These are phyloP conservation scores for Sebastes schlegelii DNA, from an alignment of 2,113 vertebrate species.

Conservation along the genomic window DNA sequence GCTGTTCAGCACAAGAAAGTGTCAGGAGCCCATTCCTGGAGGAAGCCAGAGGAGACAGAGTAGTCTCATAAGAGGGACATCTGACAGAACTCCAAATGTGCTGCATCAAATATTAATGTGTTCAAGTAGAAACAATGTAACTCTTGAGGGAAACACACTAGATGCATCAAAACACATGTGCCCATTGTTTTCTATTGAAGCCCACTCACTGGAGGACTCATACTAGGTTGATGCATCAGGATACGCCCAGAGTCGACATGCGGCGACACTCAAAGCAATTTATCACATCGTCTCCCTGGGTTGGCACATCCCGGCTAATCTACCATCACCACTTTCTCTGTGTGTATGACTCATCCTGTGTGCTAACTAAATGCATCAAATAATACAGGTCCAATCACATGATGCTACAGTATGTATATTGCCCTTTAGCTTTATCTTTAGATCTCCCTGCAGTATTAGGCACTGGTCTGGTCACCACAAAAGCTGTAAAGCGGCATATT, in stretches of 20 bases:
- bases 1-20: background rate
- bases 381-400: background rate
- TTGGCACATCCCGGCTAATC: background rate
- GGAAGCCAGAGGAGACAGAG: background rate
- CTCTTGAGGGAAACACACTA: conserved; percentile 11
- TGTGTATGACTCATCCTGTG: background rate
- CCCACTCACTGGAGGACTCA: background rate
- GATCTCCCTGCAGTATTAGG: background rate
- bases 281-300: background rate
- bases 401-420: too few species aligned
- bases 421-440: too few species aligned
- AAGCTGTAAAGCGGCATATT: background rate
- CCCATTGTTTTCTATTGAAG: background rate
- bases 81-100: conserved; percentile 29
- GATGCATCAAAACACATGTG: conserved; percentile 1
- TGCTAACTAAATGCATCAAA: background rate
- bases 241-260: background rate
- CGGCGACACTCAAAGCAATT: conserved; percentile 8
- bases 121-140: conserved; percentile 9
- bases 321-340: background rate
- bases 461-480: background rate
- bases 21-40: background rate
- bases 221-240: background rate
- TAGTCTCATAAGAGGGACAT: conserved; percentile 23
- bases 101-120: conserved; percentile 38